A percentile compares a stretch with the other conserved stretches of the same genome.
These are phyloP conservation scores for Halyomorpha halys DNA, from an alignment of 1,140 invertebrate species.

Conservation along the genomic window DNA sequence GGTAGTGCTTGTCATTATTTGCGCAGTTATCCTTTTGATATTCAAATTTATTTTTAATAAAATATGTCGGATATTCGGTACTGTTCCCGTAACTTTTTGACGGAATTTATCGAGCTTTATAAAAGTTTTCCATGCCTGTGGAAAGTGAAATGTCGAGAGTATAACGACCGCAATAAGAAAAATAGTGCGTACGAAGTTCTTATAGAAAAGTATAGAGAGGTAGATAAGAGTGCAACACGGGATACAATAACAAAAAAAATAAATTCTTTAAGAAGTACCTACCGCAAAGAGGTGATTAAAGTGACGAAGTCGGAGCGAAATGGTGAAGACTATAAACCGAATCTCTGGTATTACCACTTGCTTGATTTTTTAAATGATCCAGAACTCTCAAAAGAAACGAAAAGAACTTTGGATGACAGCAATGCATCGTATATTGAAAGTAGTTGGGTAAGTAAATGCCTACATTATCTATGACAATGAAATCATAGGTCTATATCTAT, in stretches of 20 bases:
- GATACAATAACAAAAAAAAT: slow-evolving; percentile 26
- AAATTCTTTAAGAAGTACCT: slow-evolving; percentile 18
- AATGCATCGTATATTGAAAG: no score
- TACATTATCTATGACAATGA: no score
- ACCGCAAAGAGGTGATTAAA: not conserved
- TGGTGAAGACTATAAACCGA: not conserved
- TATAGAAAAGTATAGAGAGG: slow-evolving; percentile 26
- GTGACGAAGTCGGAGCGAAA: not conserved
- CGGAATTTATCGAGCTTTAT: slow-evolving; percentile 24
- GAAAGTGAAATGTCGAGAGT: slow-evolving; percentile 22
- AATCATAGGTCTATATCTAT: no score
- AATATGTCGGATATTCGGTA: not conserved
- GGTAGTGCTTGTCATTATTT: no score
- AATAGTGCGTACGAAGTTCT: slow-evolving; percentile 26
- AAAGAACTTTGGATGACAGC: not conserved
- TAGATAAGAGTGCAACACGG: slow-evolving; percentile 19
- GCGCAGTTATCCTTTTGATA: no score
- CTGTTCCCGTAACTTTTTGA: slow-evolving; percentile 3
- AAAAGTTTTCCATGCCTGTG: slow-evolving; percentile 21
- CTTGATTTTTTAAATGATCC: not conserved
- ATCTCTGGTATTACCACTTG: slow-evolving; percentile 9
- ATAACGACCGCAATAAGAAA: slow-evolving; percentile 20
- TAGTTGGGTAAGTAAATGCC: no score
- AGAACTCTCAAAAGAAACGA: not conserved
- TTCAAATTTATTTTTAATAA: no score